phyloP scores from a whole-genome alignment of 2,888 invertebrate species.

The Macrosiphum euphorbiae region DNA sequence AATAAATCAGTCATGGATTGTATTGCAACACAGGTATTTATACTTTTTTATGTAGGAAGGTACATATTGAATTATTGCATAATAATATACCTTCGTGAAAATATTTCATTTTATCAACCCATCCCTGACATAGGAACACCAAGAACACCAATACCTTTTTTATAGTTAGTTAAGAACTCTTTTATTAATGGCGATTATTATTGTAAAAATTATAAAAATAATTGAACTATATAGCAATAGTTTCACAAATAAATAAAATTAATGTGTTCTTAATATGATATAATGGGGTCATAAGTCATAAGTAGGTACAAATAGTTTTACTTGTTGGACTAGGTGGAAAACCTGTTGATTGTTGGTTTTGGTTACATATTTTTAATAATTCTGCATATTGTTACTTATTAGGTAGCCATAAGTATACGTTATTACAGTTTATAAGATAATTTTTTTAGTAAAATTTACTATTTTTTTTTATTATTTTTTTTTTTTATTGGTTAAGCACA shows the following conservation, averaged over 20 bases:
- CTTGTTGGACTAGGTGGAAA: too few species aligned
- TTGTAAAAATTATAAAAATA: background rate
- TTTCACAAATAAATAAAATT: background rate
- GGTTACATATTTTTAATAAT: too few species aligned
- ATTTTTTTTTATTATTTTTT: too few species aligned
- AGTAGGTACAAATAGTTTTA: background rate
- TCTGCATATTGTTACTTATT: too few species aligned
- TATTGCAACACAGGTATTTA: background rate
- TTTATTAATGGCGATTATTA: background rate
- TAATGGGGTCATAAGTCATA: background rate
- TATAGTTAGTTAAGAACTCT: background rate
- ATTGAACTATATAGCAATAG: background rate
- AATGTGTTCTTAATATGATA: too few species aligned
- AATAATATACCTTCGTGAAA: background rate
- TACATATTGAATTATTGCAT: background rate
- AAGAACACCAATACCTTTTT: background rate
- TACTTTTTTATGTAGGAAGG: background rate
- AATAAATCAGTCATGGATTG: background rate
- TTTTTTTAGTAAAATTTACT: background rate
- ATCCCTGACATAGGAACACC: background rate
- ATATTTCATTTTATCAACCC: background rate
- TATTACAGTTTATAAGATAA: too few species aligned
- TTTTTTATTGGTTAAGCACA: too few species aligned
- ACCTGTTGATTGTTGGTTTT: too few species aligned
- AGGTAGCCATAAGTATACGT: too few species aligned